Evolutionary conservation across 2,113 vertebrate species (phyloP).

Genomic region (Oryzias curvinotus): DNA sequence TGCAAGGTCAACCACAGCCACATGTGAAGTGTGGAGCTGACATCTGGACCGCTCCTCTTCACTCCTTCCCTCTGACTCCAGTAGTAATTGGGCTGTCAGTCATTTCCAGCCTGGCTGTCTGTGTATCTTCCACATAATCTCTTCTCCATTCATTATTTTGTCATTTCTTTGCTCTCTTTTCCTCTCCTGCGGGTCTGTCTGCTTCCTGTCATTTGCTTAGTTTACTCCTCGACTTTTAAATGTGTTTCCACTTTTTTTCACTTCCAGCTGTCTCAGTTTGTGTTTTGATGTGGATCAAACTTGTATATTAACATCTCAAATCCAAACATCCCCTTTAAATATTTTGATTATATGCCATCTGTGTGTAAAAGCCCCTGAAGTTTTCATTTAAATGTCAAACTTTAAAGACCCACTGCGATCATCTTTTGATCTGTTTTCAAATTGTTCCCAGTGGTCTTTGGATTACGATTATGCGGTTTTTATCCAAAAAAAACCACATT

Average conservation of each 20-base stretch:
- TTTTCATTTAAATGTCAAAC: not conserved
- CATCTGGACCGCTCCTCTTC: constrained; percentile 39
- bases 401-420: too few relatives aligned
- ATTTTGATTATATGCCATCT: not conserved
- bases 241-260: constrained; percentile 1
- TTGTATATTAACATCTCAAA: not conserved
- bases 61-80: constrained; percentile 11
- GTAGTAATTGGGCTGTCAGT: not conserved
- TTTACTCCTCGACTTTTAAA: constrained; percentile 8
- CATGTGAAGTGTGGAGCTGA: constrained; percentile 61
- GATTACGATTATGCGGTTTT: too few relatives aligned
- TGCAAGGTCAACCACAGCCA: constrained; percentile 72
- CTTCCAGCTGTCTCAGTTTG: not conserved
- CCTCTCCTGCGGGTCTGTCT: constrained; percentile 2
- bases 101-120: not conserved
- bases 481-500: too few relatives aligned
- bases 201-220: constrained; percentile 13
- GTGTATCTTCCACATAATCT: constrained; percentile 11
- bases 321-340: not conserved
- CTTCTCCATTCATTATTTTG: constrained; percentile 3
- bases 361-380: fast-evolving
- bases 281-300: not conserved
- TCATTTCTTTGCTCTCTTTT: constrained; percentile 1
- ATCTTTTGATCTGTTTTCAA: too few relatives aligned
- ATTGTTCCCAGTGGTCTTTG: too few relatives aligned